phyloP scores from a whole-genome alignment of 2,888 invertebrate genomes.

The Diarsia mendica region DNA sequence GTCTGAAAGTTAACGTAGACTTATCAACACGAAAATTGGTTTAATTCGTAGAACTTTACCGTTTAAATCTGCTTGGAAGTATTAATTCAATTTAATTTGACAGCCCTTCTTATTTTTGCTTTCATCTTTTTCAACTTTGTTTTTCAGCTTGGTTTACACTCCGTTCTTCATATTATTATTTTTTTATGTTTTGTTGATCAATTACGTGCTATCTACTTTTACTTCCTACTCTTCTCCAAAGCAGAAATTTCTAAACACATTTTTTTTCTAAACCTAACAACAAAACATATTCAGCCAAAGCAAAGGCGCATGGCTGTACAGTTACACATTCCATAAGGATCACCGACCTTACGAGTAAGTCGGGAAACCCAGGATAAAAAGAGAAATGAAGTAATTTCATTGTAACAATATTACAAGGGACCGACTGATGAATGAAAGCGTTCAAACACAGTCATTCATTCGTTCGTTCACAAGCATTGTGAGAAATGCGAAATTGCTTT shows the following conservation, averaged over 20 bases:
- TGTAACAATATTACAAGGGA: constrained; percentile 33
- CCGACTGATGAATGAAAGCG: constrained; percentile 46
- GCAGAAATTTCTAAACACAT: not conserved
- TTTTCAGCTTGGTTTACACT: not conserved
- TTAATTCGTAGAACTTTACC: constrained; percentile 24
- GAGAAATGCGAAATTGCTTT: constrained; percentile 53
- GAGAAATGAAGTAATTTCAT: constrained; percentile 49
- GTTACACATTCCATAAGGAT: constrained; percentile 34
- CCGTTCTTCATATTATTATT: not conserved
- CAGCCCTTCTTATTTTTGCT: constrained; percentile 13
- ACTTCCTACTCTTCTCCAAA: not conserved
- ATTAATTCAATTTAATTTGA: constrained; percentile 40
- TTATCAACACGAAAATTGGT: constrained; percentile 23
- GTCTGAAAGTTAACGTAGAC: not conserved
- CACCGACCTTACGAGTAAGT: constrained; percentile 32
- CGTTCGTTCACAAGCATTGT: constrained; percentile 48
- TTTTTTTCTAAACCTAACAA: not conserved
- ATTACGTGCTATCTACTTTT: not conserved
- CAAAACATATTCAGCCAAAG: not conserved
- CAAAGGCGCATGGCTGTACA: constrained; percentile 7
- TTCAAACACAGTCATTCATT: constrained; percentile 36
- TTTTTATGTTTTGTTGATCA: too few species aligned
- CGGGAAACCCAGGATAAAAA: constrained; percentile 19
- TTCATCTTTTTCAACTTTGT: not conserved
- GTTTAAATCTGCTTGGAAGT: constrained; percentile 31